These are phyloP conservation scores for Xyrauchen texanus DNA, from an alignment of 2,113 vertebrate genomes.

Conservation along the genomic window DNA sequence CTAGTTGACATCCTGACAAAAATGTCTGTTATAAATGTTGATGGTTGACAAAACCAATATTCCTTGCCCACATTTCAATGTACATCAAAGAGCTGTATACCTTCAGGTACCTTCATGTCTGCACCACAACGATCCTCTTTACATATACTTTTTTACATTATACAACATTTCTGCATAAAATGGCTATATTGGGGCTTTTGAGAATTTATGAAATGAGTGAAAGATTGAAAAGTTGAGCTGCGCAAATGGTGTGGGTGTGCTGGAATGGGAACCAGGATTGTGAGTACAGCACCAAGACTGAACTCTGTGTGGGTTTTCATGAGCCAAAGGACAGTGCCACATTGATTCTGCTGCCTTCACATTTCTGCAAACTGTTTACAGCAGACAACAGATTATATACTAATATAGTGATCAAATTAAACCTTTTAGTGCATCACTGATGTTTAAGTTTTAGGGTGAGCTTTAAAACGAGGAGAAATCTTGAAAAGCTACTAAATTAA, in stretches of 20 bases:
- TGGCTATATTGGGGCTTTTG: conserved; percentile 22
- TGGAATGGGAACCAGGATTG: conserved; percentile 31
- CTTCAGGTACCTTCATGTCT: neutral
- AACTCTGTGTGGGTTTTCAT: conserved; percentile 48
- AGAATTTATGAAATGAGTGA: conserved; percentile 36
- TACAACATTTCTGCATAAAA: conserved; percentile 35
- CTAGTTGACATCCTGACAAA: too few relatives aligned
- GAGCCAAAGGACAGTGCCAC: conserved; percentile 31
- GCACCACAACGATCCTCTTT: neutral
- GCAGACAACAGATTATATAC: neutral
- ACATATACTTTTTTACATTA: neutral
- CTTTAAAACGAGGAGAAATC: too few relatives aligned
- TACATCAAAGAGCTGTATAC: neutral
- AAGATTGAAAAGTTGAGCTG: conserved; percentile 46
- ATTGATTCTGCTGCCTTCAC: conserved; percentile 14
- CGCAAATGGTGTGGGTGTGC: conserved; percentile 51
- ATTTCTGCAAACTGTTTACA: neutral
- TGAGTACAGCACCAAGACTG: conserved; percentile 38
- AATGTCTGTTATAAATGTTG: neutral
- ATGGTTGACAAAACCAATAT: neutral
- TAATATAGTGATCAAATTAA: neutral
- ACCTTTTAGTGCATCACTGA: neutral
- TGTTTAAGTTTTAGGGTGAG: too few relatives aligned
- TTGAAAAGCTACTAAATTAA: too few relatives aligned
- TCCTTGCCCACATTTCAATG: neutral